Percentiles rank a stretch among this genome's conserved stretches.
These are phyloP conservation scores for Melanchra persicariae DNA, from an alignment of 2,888 invertebrate species.

Conservation along the genomic window DNA sequence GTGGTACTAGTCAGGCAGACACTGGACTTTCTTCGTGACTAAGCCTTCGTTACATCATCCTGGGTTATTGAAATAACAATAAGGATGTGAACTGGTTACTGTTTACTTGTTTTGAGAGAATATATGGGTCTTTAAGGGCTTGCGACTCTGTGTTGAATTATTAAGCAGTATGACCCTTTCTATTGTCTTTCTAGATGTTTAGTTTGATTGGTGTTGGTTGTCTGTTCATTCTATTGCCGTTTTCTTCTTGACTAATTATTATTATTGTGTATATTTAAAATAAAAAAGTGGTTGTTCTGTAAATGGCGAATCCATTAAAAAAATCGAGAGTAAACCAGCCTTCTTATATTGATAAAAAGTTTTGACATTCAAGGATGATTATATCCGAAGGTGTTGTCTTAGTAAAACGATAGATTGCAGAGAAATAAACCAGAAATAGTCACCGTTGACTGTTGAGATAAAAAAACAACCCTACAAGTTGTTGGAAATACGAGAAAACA, in stretches of 20 bases:
- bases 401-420: background rate
- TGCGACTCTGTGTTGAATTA: background rate
- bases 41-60: conserved; percentile 50
- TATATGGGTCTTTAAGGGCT: background rate
- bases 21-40: conserved; percentile 62
- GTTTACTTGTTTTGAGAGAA: background rate
- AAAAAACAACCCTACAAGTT: background rate
- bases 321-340: no score
- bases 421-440: background rate
- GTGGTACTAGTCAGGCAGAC: background rate
- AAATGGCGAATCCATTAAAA: no score
- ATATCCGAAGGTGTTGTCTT: background rate
- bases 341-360: background rate
- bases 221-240: no score
- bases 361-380: background rate
- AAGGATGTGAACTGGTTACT: conserved; percentile 43
- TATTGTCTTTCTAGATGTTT: no score
- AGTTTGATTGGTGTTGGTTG: background rate
- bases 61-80: conserved; percentile 34
- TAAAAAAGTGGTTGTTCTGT: no score
- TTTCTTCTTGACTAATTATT: no score
- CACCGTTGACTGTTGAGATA: no score
- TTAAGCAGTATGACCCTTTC: background rate
- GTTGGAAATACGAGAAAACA: background rate
- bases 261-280: no score